Evolutionary conservation across 2,888 invertebrate species (phyloP).

Genomic region (Lasioglossum vierecki): DNA sequence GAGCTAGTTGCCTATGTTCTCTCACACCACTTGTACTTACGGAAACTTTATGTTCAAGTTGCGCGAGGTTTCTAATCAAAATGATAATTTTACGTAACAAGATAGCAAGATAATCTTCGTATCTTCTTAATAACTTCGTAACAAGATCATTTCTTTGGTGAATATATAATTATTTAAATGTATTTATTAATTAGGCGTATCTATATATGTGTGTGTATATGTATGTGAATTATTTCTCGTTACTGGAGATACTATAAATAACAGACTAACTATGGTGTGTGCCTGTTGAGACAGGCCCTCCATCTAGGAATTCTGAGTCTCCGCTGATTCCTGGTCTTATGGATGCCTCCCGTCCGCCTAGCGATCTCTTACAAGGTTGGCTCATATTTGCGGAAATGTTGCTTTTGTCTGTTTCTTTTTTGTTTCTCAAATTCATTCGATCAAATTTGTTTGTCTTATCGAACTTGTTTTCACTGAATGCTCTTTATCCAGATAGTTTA

Average conservation of each 20-base stretch:
- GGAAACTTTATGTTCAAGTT: slow-evolving; percentile 24
- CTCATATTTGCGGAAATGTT: slow-evolving; percentile 71
- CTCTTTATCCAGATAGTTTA: slow-evolving; percentile 33
- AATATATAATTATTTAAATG: slow-evolving; percentile 13
- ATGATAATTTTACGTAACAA: slow-evolving; percentile 20
- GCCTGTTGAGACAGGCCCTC: slow-evolving; percentile 86
- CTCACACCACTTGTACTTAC: slow-evolving; percentile 10
- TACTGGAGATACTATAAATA: slow-evolving; percentile 64
- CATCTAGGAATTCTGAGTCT: slow-evolving; percentile 88
- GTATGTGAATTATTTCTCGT: slow-evolving; percentile 53
- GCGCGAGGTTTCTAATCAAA: slow-evolving; percentile 23
- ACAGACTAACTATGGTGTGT: slow-evolving; percentile 76
- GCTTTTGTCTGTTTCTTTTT: slow-evolving; percentile 47
- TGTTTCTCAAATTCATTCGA: slow-evolving; percentile 45
- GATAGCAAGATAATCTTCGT: slow-evolving; percentile 20
- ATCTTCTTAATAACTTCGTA: slow-evolving; percentile 14
- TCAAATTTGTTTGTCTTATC: slow-evolving; percentile 45
- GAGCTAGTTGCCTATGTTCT: slow-evolving; percentile 29
- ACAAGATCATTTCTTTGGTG: slow-evolving; percentile 6
- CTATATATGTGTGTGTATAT: slow-evolving; percentile 5
- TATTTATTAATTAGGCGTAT: slow-evolving; percentile 18
- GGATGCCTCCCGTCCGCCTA: slow-evolving; percentile 86
- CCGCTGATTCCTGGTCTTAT: slow-evolving; percentile 88
- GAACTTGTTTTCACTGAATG: slow-evolving; percentile 35
- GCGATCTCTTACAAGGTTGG: slow-evolving; percentile 85